phyloP scores from a whole-genome alignment of 2,113 vertebrate species.

The Ceyx margarethae region DNA sequence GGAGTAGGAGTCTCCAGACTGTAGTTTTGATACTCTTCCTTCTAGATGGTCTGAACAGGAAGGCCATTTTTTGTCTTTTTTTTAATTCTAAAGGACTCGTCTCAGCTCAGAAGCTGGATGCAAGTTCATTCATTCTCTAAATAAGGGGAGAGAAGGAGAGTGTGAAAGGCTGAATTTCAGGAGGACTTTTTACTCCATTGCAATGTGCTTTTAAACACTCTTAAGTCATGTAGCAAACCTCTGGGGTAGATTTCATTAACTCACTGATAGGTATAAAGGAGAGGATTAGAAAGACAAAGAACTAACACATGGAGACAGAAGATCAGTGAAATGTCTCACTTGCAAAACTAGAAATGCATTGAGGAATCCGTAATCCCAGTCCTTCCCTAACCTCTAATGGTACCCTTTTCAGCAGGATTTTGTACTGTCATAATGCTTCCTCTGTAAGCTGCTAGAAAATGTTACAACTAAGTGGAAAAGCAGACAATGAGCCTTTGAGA shows the following conservation, averaged over 20 bases:
- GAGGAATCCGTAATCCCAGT: neutral
- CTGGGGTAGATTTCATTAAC: neutral
- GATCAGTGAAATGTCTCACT: neutral
- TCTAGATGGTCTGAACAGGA: neutral
- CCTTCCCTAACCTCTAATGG: neutral
- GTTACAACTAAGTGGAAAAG: neutral
- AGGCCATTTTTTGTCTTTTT: neutral
- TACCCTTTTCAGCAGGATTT: neutral
- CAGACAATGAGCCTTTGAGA: neutral
- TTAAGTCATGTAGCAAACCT: neutral
- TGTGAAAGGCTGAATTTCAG: neutral
- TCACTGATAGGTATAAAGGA: neutral
- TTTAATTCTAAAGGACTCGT: neutral
- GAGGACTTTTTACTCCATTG: neutral
- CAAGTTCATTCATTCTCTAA: neutral
- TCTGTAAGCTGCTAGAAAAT: neutral
- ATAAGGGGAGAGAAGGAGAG: neutral
- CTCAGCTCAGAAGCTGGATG: neutral
- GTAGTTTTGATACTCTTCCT: neutral
- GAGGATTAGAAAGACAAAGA: neutral
- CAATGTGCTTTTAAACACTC: neutral
- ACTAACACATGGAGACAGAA: neutral
- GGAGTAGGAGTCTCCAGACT: neutral
- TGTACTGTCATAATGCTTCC: neutral
- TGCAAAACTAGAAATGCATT: neutral